A percentile compares a stretch with the other conserved stretches of the same genome.
Conservation (phyloP, 2,797 vertebrate genomes). For the Phrynocephalus guinanensis region DNA sequence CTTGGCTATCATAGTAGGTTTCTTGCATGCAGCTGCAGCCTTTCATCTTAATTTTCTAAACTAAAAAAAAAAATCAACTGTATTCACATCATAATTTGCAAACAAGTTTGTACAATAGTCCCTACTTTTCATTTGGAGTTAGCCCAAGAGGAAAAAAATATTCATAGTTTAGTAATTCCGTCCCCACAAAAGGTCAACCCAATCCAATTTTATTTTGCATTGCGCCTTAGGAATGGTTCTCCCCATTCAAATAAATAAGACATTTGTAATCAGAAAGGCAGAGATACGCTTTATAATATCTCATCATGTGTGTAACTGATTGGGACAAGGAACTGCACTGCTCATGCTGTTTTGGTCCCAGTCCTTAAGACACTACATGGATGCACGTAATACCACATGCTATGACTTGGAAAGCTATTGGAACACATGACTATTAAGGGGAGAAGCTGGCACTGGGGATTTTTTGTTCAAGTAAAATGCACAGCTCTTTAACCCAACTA, state of each 20-base stretch:
- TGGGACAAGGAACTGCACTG: not conserved
- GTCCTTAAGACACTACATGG: not conserved
- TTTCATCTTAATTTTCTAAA: slow-evolving; percentile 11
- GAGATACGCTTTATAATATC: slow-evolving; percentile 1
- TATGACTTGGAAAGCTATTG: not conserved
- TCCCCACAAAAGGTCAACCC: slow-evolving; percentile 8
- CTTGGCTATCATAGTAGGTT: not conserved
- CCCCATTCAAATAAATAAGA: not conserved
- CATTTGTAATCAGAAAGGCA: not conserved
- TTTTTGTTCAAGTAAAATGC: not conserved
- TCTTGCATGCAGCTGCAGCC: not conserved
- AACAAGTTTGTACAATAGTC: slow-evolving; percentile 1
- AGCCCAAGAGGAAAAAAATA: not conserved
- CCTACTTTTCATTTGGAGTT: not conserved
- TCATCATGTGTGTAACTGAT: not conserved
- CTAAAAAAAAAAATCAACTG: not conserved
- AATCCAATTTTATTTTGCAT: slow-evolving; percentile 10
- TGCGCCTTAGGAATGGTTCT: not conserved
- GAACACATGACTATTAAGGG: not conserved
- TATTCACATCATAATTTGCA: not conserved
- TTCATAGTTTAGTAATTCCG: not conserved
- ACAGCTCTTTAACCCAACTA: not conserved
- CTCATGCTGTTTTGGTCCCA: not conserved
- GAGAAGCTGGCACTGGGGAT: not conserved
- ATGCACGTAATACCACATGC: not conserved